These are phyloP conservation scores for Columbina picui DNA, from an alignment of 2,113 vertebrate species.

Conservation along the genomic window DNA sequence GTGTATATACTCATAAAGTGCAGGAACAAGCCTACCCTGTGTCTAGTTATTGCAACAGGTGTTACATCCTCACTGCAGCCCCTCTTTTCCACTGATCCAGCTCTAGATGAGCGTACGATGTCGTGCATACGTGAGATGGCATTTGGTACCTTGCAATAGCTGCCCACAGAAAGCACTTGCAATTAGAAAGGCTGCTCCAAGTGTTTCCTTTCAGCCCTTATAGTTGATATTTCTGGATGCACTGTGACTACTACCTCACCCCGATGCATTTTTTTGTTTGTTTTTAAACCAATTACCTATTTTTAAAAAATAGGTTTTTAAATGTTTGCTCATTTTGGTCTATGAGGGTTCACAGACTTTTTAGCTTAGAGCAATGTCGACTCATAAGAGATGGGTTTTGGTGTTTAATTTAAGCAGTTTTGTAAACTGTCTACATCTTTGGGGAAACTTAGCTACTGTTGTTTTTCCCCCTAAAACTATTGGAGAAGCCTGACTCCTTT, in stretches of 20 bases:
- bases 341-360: not conserved
- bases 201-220: not conserved
- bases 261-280: not conserved
- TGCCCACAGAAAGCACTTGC: not conserved
- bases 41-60: accelerated
- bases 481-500: not conserved
- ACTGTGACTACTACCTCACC: slow-evolving; percentile 64
- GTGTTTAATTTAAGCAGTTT: not conserved
- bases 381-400: not conserved
- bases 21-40: accelerated
- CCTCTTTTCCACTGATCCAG: not conserved
- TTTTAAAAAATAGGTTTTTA: slow-evolving; percentile 28
- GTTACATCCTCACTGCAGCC: not conserved
- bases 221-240: slow-evolving; percentile 9
- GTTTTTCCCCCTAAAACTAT: not conserved
- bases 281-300: slow-evolving; percentile 31
- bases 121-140: accelerated
- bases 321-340: not conserved
- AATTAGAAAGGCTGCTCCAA: not conserved
- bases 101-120: accelerated
- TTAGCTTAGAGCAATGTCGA: not conserved
- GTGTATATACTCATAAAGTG: not conserved
- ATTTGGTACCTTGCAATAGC: not conserved
- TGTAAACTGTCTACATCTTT: not conserved
- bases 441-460: not conserved